A percentile compares a stretch with the other conserved stretches of the same genome.
phyloP scores from a whole-genome alignment of 2,797 vertebrate species.

The Sus cebifrons region DNA sequence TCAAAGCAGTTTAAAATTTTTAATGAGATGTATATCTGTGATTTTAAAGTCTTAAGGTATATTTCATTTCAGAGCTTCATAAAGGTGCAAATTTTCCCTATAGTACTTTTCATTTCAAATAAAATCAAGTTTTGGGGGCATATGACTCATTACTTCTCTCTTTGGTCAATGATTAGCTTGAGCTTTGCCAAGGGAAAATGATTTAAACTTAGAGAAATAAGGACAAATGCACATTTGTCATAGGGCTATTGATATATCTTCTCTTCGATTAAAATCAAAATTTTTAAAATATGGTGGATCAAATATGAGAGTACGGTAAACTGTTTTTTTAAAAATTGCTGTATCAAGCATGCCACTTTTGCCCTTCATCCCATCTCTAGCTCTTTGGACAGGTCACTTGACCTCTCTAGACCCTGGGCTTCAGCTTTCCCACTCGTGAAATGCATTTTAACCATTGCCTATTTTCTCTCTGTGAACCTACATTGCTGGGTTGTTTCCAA shows the following conservation, averaged over 20 bases:
- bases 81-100: slow-evolving; percentile 32
- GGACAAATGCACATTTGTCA: background rate
- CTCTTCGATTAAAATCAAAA: background rate
- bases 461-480: background rate
- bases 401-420: background rate
- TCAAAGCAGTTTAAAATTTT: background rate
- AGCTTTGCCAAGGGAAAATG: background rate
- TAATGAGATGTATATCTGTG: background rate
- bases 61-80: background rate
- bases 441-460: background rate
- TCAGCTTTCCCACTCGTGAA: slow-evolving; percentile 29
- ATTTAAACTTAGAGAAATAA: slow-evolving; percentile 25
- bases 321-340: background rate
- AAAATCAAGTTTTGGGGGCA: background rate
- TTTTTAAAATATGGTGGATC: background rate
- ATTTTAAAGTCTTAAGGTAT: background rate
- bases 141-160: slow-evolving; percentile 10
- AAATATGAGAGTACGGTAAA: background rate
- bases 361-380: background rate
- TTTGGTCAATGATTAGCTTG: background rate
- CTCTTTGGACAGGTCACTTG: background rate
- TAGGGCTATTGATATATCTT: background rate
- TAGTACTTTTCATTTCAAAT: background rate
- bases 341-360: background rate
- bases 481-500: background rate